Conservation (phyloP, 2,797 vertebrate species). For the Merluccius polli region DNA sequence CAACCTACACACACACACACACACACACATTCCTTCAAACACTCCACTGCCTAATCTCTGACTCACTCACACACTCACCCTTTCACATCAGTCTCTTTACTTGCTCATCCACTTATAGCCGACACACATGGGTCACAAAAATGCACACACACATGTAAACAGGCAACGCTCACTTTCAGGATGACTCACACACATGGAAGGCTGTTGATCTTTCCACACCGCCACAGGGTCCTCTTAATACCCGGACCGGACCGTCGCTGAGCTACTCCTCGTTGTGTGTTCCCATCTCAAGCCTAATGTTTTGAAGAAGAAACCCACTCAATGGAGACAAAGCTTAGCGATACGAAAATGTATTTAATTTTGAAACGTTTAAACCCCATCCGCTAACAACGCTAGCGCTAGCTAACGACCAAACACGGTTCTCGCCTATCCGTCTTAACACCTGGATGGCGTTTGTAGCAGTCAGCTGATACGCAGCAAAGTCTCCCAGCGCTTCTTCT, state of each 20-base stretch:
- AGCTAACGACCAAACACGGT: too few relatives aligned
- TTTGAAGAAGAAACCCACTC: background rate
- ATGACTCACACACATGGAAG: background rate
- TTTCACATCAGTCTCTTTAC: background rate
- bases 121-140: constrained; percentile 17
- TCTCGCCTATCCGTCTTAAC: background rate
- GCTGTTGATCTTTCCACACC: background rate
- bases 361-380: background rate
- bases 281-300: background rate
- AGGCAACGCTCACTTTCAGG: background rate
- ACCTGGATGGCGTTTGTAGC: constrained; percentile 5
- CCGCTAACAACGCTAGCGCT: too few relatives aligned
- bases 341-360: background rate
- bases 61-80: constrained; percentile 33
- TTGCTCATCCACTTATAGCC: constrained; percentile 5
- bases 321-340: background rate
- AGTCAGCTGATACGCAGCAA: constrained; percentile 21
- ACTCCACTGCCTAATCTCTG: constrained; percentile 11
- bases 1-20: background rate
- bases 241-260: background rate
- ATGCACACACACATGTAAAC: constrained; percentile 14
- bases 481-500: background rate
- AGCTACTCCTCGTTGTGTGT: background rate
- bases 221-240: background rate
- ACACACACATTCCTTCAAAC: too few relatives aligned